phyloP scores from a whole-genome alignment of 2,113 vertebrate genomes.

The Laticauda colubrina region DNA sequence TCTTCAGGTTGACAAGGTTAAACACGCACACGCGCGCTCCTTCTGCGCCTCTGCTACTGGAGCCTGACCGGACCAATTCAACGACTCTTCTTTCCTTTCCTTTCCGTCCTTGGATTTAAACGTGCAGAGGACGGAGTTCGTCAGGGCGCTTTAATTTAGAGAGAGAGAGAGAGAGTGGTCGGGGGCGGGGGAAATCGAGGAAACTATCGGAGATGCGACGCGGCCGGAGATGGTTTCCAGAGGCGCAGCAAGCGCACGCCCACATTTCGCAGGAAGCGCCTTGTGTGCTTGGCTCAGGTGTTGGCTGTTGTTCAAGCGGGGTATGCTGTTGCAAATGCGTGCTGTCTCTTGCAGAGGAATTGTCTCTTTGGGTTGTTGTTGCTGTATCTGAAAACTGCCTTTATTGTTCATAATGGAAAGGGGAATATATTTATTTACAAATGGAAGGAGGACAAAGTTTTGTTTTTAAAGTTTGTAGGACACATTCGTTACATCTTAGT shows the following conservation, averaged over 20 bases:
- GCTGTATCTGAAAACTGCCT: neutral
- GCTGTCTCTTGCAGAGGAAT: neutral
- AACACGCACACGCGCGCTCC: no score
- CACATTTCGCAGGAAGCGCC: neutral
- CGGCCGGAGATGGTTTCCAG: neutral
- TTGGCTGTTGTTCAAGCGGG: neutral
- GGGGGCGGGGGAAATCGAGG: neutral
- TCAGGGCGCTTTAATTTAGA: neutral
- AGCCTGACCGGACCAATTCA: neutral
- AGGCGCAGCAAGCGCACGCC: neutral
- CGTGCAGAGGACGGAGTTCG: neutral
- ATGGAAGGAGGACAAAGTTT: neutral
- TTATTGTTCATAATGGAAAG: neutral
- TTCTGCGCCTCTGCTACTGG: neutral
- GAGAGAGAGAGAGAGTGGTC: no score
- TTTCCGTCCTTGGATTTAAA: neutral
- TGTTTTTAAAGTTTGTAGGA: neutral
- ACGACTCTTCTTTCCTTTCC: neutral
- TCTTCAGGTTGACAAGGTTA: no score
- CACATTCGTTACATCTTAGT: neutral
- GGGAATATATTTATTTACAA: neutral
- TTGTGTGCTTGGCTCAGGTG: neutral
- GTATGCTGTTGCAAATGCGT: neutral
- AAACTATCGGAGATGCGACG: neutral
- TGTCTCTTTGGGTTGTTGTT: neutral